Evolutionary conservation across 2,888 invertebrate genomes (phyloP).

Genomic region (Blomia tropicalis): DNA sequence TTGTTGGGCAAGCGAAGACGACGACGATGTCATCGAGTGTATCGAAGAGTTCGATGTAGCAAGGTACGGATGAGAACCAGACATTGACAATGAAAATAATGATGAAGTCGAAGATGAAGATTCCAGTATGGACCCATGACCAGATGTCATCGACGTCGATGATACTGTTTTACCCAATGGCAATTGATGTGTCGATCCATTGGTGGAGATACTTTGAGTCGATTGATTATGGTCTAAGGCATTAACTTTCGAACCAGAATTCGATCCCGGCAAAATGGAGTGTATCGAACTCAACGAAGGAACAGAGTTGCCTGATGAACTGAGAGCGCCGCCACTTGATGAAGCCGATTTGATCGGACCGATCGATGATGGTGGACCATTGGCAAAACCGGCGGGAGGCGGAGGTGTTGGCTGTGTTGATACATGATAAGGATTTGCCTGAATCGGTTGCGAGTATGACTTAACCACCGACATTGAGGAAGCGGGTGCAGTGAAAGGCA

Average conservation of each 20-base stretch:
- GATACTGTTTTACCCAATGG: neutral
- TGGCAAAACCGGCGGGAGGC: neutral
- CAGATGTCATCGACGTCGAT: slow-evolving; percentile 3
- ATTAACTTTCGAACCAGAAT: neutral
- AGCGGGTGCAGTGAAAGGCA: neutral
- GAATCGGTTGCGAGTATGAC: neutral
- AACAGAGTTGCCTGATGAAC: no score
- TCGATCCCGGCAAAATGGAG: neutral
- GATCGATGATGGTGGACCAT: neutral
- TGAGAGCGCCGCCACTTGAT: neutral
- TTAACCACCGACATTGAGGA: neutral
- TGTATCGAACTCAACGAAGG: slow-evolving; percentile 1
- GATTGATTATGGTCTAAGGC: neutral
- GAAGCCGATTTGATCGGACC: neutral
- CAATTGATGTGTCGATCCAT: neutral
- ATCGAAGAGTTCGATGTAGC: slow-evolving; percentile 5
- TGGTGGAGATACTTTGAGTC: neutral
- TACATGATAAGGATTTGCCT: neutral
- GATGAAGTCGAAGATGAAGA: slow-evolving; percentile 2
- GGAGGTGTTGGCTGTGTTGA: neutral
- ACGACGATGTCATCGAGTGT: neutral
- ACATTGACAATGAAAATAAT: neutral
- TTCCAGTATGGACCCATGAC: slow-evolving; percentile 2
- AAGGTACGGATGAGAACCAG: neutral
- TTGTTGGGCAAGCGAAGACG: neutral